Percentiles rank a stretch among this genome's conserved stretches.
Evolutionary conservation across 2,797 vertebrate species (phyloP).

Genomic region (Phataginus tricuspis): DNA sequence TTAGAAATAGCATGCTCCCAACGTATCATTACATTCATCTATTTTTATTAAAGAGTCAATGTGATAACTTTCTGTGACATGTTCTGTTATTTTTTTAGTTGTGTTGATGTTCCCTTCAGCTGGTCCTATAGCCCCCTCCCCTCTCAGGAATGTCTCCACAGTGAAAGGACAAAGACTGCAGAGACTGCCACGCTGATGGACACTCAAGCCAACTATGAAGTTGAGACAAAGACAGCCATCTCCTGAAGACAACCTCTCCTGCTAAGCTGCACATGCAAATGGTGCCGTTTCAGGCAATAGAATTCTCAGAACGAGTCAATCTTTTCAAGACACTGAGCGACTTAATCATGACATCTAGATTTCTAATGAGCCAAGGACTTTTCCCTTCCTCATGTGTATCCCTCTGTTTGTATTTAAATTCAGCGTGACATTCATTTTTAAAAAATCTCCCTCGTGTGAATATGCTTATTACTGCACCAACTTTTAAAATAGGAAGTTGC

Average conservation of each 20-base stretch:
- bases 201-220: conserved; percentile 18
- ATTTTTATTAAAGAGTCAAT: conserved; percentile 54
- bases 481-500: neutral
- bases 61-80: conserved; percentile 68
- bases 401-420: conserved; percentile 62
- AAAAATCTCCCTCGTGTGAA: neutral
- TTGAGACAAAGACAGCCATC: conserved; percentile 44
- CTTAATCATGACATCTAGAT: neutral
- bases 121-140: conserved; percentile 49
- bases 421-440: conserved; percentile 2
- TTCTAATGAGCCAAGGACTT: neutral
- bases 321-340: conserved; percentile 53
- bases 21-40: neutral
- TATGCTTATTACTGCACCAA: neutral
- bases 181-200: conserved; percentile 25
- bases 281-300: neutral
- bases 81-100: conserved; percentile 69
- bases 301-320: conserved; percentile 41
- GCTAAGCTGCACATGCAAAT: neutral
- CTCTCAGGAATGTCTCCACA: conserved; percentile 63
- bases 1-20: neutral
- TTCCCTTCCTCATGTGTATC: conserved; percentile 45
- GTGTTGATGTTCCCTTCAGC: conserved; percentile 55
- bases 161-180: conserved; percentile 9
- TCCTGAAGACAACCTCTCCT: conserved; percentile 55